Conservation (phyloP, 2,888 invertebrate species). For the Calameuta pallipes region DNA sequence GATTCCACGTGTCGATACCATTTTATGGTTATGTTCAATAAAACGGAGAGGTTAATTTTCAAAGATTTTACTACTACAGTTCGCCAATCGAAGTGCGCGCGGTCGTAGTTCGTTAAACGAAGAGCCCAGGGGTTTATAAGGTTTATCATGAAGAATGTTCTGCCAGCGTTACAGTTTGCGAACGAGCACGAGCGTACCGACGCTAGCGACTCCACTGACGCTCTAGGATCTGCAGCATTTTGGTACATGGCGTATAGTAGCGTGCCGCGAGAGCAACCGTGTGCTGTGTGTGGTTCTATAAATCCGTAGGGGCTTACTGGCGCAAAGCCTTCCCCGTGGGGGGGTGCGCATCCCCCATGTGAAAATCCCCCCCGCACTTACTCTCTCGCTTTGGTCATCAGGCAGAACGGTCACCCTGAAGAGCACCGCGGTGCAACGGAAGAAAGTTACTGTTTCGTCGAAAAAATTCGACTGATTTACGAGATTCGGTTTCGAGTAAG, state of each 20-base stretch:
- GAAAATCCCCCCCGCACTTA: conserved; percentile 19
- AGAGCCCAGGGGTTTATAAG: conserved; percentile 21
- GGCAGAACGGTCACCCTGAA: conserved; percentile 19
- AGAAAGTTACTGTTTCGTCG: background rate
- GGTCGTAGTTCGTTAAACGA: conserved; percentile 36
- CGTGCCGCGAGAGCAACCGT: conserved; percentile 37
- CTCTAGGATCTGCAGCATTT: conserved; percentile 52
- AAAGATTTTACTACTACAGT: conserved; percentile 13
- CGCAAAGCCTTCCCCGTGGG: conserved; percentile 67
- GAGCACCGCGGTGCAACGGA: background rate
- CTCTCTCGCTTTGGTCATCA: conserved; percentile 26
- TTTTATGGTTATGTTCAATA: background rate
- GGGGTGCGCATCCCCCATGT: conserved; percentile 46
- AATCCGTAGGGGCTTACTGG: conserved; percentile 65
- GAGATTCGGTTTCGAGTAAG: background rate
- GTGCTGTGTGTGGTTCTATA: conserved; percentile 65
- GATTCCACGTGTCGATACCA: background rate
- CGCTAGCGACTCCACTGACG: conserved; percentile 7
- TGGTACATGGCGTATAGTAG: conserved; percentile 59
- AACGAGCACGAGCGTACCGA: conserved; percentile 11
- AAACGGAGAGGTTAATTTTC: background rate
- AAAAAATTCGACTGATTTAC: background rate
- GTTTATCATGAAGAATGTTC: conserved; percentile 26
- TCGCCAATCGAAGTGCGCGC: conserved; percentile 19
- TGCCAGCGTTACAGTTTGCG: conserved; percentile 30